Conservation (phyloP, 2,888 invertebrate genomes). For the Drosophila neotestacea region DNA sequence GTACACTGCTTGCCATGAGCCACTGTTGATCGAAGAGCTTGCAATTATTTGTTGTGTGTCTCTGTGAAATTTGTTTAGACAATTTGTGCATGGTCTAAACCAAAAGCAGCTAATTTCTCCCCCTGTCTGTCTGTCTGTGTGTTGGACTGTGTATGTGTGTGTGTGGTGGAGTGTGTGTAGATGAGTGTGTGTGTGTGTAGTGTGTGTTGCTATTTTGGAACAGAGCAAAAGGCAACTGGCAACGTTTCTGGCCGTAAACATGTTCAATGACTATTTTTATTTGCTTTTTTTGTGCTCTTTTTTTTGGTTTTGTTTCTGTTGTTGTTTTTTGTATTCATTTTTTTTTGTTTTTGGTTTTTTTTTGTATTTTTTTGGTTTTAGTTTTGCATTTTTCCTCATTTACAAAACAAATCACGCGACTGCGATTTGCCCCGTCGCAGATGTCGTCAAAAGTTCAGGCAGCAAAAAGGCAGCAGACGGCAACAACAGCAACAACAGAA, state of each 20-base stretch:
- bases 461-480: conserved; percentile 9
- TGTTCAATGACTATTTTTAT: conserved; percentile 79
- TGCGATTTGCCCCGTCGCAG: conserved; percentile 68
- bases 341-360: conserved; percentile 17
- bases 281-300: conserved; percentile 34
- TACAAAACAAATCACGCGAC: conserved; percentile 80
- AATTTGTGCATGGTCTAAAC: conserved; percentile 43
- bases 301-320: conserved; percentile 44
- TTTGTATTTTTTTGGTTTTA: conserved; percentile 42
- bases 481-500: conserved; percentile 14
- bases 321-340: conserved; percentile 27
- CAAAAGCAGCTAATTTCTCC: conserved; percentile 55
- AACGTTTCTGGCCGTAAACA: conserved; percentile 65
- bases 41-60: conserved; percentile 38
- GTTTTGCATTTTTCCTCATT: conserved; percentile 73
- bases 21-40: conserved; percentile 22
- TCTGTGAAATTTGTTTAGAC: conserved; percentile 55
- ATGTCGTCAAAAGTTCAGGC: conserved; percentile 72
- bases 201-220: conserved; percentile 66
- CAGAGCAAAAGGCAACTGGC: conserved; percentile 46
- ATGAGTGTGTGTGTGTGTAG: conserved; percentile 1
- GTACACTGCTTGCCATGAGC: not conserved
- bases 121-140: not conserved
- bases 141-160: conserved; percentile 7
- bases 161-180: conserved; percentile 4